phyloP scores from a whole-genome alignment of 2,797 vertebrate species.

The Strix occidentalis region DNA sequence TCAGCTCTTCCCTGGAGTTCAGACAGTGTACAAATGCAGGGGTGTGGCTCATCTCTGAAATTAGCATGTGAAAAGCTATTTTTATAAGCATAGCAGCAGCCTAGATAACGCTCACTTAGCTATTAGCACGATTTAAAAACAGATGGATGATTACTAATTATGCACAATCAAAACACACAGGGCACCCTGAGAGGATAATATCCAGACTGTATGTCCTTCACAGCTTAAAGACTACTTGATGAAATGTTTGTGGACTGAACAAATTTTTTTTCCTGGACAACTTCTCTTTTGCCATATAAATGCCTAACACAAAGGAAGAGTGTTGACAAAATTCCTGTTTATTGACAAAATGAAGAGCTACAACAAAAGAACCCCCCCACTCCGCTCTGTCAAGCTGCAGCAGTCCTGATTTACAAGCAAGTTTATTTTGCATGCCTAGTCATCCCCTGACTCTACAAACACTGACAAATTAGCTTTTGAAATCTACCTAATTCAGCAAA shows the following conservation, averaged over 20 bases:
- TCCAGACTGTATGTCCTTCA: background rate
- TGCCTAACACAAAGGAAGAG: background rate
- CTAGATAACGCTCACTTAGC: background rate
- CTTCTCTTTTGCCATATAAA: background rate
- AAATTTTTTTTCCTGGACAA: background rate
- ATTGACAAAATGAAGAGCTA: background rate
- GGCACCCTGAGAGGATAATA: background rate
- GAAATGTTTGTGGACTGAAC: background rate
- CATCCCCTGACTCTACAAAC: background rate
- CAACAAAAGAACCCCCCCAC: background rate
- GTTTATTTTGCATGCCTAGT: background rate
- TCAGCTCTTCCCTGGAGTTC: background rate
- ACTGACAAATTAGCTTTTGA: background rate
- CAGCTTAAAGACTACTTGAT: background rate
- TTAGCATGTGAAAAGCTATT: conserved; percentile 48
- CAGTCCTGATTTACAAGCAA: background rate
- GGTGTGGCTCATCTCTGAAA: conserved; percentile 41
- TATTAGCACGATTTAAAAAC: conserved; percentile 3
- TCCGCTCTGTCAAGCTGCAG: background rate
- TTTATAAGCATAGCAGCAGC: conserved; percentile 9
- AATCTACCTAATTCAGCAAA: background rate
- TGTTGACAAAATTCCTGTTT: background rate
- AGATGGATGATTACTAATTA: background rate
- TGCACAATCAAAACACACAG: background rate
- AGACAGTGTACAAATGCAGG: background rate